A percentile compares a stretch with the other conserved stretches of the same genome.
These are phyloP conservation scores for Enteromius fasciolatus DNA, from an alignment of 2,797 vertebrate species.

Conservation along the genomic window DNA sequence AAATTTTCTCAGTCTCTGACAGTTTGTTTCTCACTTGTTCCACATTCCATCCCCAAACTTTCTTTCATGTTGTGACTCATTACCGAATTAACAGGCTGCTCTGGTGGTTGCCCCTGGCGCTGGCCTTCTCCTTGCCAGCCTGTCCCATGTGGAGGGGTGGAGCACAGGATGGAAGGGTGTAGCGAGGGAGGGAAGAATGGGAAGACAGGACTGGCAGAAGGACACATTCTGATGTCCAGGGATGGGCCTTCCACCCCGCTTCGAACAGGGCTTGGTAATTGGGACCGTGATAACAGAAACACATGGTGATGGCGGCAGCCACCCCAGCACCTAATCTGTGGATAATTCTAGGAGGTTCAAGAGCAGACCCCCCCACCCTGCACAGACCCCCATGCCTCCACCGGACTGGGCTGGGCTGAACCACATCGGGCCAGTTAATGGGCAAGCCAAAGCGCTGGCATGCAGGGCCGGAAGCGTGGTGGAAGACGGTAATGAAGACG, in stretches of 20 bases:
- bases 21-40: conserved; percentile 65
- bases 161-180: conserved; percentile 75
- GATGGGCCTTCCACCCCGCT: conserved; percentile 55
- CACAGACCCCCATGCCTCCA: conserved; percentile 56
- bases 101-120: conserved; percentile 65
- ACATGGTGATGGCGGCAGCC: conserved; percentile 50
- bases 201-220: conserved; percentile 59
- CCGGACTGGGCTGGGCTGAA: conserved; percentile 51
- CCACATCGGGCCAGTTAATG: conserved; percentile 70
- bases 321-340: conserved; percentile 48
- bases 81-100: conserved; percentile 72
- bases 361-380: conserved; percentile 45
- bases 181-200: conserved; percentile 62
- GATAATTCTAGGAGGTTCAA: conserved; percentile 55
- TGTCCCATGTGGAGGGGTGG: conserved; percentile 70
- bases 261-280: conserved; percentile 56
- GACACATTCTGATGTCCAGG: conserved; percentile 58
- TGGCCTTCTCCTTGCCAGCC: conserved; percentile 76
- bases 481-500: conserved; percentile 75
- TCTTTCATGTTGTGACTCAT: conserved; percentile 81
- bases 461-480: conserved; percentile 70
- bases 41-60: conserved; percentile 43
- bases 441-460: conserved; percentile 69
- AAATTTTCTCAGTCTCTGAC: conserved; percentile 54
- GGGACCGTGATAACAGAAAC: conserved; percentile 48